Evolutionary conservation across 2,797 vertebrate genomes (phyloP).

Genomic region (Bryconaethiops microstoma): DNA sequence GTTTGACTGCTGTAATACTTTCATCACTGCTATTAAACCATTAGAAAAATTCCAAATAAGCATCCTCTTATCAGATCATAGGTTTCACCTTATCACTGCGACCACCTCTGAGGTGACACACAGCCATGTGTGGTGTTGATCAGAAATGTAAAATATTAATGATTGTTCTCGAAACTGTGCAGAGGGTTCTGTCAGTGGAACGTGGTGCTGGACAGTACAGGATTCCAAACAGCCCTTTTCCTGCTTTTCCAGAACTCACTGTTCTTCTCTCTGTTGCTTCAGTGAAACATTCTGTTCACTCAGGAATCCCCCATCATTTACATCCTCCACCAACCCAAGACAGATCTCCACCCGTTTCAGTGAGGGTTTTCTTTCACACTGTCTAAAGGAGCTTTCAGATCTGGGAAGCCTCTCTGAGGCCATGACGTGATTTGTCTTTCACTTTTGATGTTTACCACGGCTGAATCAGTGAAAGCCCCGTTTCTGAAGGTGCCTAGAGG

Average conservation of each 20-base stretch:
- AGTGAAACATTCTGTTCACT: conserved; percentile 14
- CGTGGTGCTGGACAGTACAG: not conserved
- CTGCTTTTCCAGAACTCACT: not conserved
- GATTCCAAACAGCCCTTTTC: not conserved
- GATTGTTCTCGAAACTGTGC: not conserved
- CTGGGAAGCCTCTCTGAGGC: not conserved
- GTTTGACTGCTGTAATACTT: not conserved
- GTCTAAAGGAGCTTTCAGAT: not conserved
- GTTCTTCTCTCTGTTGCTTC: not conserved
- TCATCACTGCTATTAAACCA: too few species aligned
- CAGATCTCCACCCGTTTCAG: not conserved
- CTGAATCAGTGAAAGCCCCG: not conserved
- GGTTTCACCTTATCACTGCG: too few species aligned
- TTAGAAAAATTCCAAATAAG: too few species aligned
- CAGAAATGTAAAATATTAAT: too few species aligned
- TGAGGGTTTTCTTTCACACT: not conserved
- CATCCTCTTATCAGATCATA: too few species aligned
- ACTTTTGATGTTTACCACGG: too few species aligned
- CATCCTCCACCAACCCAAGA: not conserved
- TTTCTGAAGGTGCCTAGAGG: not conserved
- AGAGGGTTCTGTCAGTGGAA: not conserved
- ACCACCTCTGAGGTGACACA: too few species aligned
- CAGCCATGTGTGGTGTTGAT: too few species aligned
- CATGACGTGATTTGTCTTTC: not conserved
- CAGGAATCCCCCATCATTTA: conserved; percentile 16